These are phyloP conservation scores for Spilarctia lutea DNA, from an alignment of 2,888 invertebrate genomes.

Conservation along the genomic window DNA sequence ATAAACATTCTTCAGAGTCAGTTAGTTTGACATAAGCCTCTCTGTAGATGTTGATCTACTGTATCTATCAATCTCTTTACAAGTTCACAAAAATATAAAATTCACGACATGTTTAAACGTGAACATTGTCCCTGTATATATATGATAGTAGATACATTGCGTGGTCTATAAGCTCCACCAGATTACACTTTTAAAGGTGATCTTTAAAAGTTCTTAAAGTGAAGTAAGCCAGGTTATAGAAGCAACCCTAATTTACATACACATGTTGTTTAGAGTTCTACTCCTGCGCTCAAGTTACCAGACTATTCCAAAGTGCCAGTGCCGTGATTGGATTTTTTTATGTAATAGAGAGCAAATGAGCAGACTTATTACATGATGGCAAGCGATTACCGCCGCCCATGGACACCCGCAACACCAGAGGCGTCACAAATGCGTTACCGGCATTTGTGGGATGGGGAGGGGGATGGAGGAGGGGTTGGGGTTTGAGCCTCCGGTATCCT, in stretches of 20 bases:
- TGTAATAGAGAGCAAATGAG: too few relatives aligned
- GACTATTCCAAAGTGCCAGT: neutral
- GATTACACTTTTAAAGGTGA: neutral
- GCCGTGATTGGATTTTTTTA: neutral
- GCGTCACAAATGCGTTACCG: too few relatives aligned
- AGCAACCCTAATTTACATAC: neutral
- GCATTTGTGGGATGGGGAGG: too few relatives aligned
- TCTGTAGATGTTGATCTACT: neutral
- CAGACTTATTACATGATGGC: too few relatives aligned
- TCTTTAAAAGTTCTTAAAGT: neutral
- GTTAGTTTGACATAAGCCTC: too few relatives aligned
- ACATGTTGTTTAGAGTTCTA: neutral
- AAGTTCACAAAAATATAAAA: neutral
- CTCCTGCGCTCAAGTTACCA: neutral
- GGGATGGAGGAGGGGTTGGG: too few relatives aligned
- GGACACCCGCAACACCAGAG: too few relatives aligned
- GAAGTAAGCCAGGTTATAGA: neutral
- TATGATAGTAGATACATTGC: neutral
- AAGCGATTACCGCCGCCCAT: too few relatives aligned
- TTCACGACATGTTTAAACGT: neutral
- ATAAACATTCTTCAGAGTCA: too few relatives aligned
- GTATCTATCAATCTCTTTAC: neutral
- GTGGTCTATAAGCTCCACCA: neutral
- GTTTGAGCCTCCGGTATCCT: too few relatives aligned
- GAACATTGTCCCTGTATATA: neutral